Base-by-base conservation (phyloP, 2,888 invertebrate species). In the Lithosia quadra region DNA sequence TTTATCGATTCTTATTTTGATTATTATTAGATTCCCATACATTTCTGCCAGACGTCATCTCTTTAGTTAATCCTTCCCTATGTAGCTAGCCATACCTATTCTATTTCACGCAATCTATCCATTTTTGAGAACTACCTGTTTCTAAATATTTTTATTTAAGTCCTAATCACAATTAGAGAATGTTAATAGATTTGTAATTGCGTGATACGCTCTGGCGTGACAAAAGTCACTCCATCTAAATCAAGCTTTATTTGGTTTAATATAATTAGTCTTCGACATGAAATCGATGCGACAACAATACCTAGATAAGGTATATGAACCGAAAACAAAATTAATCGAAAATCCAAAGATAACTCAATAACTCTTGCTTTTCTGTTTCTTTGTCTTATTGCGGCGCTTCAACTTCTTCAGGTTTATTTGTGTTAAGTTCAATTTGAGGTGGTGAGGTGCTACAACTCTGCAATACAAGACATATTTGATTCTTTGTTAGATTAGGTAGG, bases 131-230 rank as follows among this genome's bases (percentile, higher is more conserved):
- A 7, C 1, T 3, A 1, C 43, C 5, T 49, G 2, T 2, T n/a
- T 49, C n/a, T 49, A 9, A 49, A 49, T n/a, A 49, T n/a, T 49
- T 49, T 0, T 15, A 18, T 2, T 21, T 58, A 33, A 53, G 56
- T 65, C 57, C 21, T 49, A 58, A 66, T 57, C 60, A 13, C 34
- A 58, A 24, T 36, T 10, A 60, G 34, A 22, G 62, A 69, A 61
- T 69, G 53, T 62, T 65, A 69, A 68, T 33, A 72, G 57, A 58
- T 71, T 56, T 56, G 64, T 60, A 71, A 73, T 85, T 69, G 83
- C 86, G 88, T 87, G 88, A 78, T 77, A 74, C 71, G 62, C 21
- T 67, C 56, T 85, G 73, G 79, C 87, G 87, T 87, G 87, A 87
- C 87, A 82, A 84, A 86, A 80, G 68, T 82, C 86, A 87, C 79